Conservation (phyloP, 2,113 vertebrate species). For the Danionella cerebrum region DNA sequence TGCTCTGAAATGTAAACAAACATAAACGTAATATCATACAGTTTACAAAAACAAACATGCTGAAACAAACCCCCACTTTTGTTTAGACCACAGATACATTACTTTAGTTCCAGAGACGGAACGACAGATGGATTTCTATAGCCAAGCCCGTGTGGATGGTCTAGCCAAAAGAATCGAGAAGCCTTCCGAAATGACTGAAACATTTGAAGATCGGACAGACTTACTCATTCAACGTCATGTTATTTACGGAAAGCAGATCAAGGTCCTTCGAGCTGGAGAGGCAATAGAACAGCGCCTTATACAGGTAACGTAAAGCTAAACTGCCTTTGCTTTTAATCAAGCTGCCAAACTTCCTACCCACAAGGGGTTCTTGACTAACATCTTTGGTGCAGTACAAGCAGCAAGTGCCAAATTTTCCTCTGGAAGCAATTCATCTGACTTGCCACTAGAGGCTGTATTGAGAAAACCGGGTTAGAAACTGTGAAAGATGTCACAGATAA, state of each 20-base stretch:
- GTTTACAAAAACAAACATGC: too few relatives aligned
- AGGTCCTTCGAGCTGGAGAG: neutral
- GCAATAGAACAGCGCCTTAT: constrained; percentile 24
- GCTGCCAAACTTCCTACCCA: neutral
- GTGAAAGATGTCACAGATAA: too few relatives aligned
- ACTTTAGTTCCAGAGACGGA: constrained; percentile 56
- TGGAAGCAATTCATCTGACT: too few relatives aligned
- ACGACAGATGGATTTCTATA: constrained; percentile 74
- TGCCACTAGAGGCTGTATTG: too few relatives aligned
- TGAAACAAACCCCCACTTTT: neutral
- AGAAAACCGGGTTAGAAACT: too few relatives aligned
- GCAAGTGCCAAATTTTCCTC: too few relatives aligned
- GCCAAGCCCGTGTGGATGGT: constrained; percentile 49
- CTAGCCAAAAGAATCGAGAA: constrained; percentile 64
- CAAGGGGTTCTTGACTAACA: too few relatives aligned
- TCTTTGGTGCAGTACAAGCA: too few relatives aligned
- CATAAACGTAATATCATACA: neutral
- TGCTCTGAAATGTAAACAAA: constrained; percentile 63
- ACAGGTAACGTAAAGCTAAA: constrained; percentile 31
- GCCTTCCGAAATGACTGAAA: constrained; percentile 60
- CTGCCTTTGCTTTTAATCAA: neutral
- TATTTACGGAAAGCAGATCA: constrained; percentile 46
- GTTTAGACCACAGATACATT: constrained; percentile 68
- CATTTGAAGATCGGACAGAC: constrained; percentile 66
- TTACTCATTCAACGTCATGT: constrained; percentile 65